Evolutionary conservation across 1,140 invertebrate genomes (phyloP).

Genomic region (Helicoverpa zea): DNA sequence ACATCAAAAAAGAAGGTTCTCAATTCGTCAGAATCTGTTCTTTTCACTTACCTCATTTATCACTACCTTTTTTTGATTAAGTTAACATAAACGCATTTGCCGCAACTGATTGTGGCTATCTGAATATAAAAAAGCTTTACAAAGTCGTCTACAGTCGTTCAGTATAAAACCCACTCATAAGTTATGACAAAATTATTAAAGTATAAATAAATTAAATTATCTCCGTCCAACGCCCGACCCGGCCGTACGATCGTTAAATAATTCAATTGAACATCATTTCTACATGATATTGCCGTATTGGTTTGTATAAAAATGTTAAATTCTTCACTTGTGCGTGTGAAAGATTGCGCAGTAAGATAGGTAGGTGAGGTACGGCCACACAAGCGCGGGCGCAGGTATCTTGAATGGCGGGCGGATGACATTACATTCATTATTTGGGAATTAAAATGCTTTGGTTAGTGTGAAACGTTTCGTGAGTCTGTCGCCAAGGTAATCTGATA

Average conservation of each 20-base stretch:
- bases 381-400: constrained; percentile 5
- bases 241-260: constrained; percentile 68
- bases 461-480: not conserved
- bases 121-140: too few relatives aligned
- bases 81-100: too few relatives aligned
- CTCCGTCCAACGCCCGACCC: not conserved
- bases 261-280: constrained; percentile 68
- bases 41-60: too few relatives aligned
- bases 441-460: constrained; percentile 22
- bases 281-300: constrained; percentile 3
- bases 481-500: too few relatives aligned
- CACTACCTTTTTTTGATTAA: too few relatives aligned
- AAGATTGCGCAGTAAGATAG: constrained; percentile 6
- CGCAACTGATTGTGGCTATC: too few relatives aligned
- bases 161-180: constrained; percentile 62
- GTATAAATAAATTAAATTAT: constrained; percentile 77
- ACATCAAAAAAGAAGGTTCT: too few relatives aligned
- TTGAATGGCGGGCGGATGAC: constrained; percentile 4
- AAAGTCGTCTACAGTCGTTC: constrained; percentile 49
- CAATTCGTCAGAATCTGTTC: too few relatives aligned
- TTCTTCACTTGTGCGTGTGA: constrained; percentile 8
- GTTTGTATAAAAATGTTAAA: constrained; percentile 16
- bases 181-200: constrained; percentile 75
- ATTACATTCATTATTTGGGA: constrained; percentile 18
- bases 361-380: constrained; percentile 8